A percentile compares a stretch with the other conserved stretches of the same genome.
phyloP scores from a whole-genome alignment of 1,140 invertebrate genomes.

The Drosophila grimshawi region DNA sequence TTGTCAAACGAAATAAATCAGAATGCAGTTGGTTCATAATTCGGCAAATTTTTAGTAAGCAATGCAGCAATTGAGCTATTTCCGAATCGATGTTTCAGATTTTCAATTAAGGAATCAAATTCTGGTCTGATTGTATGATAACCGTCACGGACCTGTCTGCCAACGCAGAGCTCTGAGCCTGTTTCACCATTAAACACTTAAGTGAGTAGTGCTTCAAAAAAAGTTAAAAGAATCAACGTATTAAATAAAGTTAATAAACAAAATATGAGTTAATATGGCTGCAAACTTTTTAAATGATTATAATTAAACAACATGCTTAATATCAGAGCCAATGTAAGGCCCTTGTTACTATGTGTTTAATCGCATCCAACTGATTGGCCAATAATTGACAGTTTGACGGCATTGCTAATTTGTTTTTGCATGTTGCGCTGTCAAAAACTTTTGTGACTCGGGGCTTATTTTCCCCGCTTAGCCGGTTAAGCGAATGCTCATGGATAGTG shows the following conservation, averaged over 20 bases:
- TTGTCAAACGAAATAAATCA: background rate
- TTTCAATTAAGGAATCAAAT: too few relatives aligned
- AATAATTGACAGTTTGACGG: slow-evolving; percentile 79
- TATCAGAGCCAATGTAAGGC: background rate
- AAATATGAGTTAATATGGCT: too few relatives aligned
- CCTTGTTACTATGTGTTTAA: slow-evolving; percentile 53
- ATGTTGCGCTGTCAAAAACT: slow-evolving; percentile 77
- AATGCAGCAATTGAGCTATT: too few relatives aligned
- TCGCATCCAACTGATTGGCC: slow-evolving; percentile 69
- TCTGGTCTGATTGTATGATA: too few relatives aligned
- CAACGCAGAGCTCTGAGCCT: too few relatives aligned
- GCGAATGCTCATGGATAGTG: slow-evolving; percentile 19
- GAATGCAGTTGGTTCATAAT: background rate
- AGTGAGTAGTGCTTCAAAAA: too few relatives aligned
- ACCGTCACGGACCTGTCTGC: too few relatives aligned
- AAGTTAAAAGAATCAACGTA: too few relatives aligned
- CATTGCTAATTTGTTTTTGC: slow-evolving; percentile 79
- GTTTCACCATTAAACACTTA: too few relatives aligned
- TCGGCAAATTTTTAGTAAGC: background rate
- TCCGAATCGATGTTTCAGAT: too few relatives aligned
- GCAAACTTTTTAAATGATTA: background rate
- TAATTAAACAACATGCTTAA: background rate
- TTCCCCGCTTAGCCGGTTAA: slow-evolving; percentile 25
- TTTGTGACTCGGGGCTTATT: slow-evolving; percentile 20
- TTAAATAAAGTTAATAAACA: too few relatives aligned